Evolutionary conservation across 2,888 invertebrate genomes (phyloP).

Genomic region (Ennomos quercinarius): DNA sequence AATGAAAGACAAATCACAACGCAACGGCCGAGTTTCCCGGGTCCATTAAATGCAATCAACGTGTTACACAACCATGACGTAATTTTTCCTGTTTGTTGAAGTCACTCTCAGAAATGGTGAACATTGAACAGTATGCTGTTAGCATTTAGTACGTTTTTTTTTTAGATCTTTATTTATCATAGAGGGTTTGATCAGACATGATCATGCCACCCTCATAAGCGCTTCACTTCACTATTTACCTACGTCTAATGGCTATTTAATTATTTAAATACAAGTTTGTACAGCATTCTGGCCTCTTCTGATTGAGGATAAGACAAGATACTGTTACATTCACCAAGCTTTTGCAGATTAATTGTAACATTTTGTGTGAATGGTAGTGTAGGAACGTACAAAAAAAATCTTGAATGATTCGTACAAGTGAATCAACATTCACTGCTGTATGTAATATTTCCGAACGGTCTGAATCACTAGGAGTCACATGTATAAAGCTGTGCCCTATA

Average conservation of each 20-base stretch:
- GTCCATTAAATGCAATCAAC: constrained; percentile 41
- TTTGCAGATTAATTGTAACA: no score
- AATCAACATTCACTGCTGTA: constrained; percentile 8
- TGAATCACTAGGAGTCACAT: constrained; percentile 78
- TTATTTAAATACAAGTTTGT: no score
- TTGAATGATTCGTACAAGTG: background rate
- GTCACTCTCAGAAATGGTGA: constrained; percentile 33
- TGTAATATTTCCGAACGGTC: constrained; percentile 53
- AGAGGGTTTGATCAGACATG: no score
- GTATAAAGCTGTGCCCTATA: constrained; percentile 74
- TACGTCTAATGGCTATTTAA: no score
- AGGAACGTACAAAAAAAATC: background rate
- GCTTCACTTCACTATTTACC: no score
- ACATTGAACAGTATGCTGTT: constrained; percentile 40
- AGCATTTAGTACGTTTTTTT: constrained; percentile 17
- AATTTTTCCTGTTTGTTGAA: constrained; percentile 35
- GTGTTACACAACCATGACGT: constrained; percentile 38
- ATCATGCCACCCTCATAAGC: no score
- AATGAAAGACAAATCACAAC: constrained; percentile 36
- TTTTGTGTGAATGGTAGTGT: background rate
- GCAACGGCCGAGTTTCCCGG: constrained; percentile 38
- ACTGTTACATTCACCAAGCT: no score
- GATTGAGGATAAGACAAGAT: no score
- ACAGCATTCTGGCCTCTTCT: no score
- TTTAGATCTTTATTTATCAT: no score